Base-by-base conservation (phyloP, 2,888 invertebrate genomes). In the Eupithecia centaureata region DNA sequence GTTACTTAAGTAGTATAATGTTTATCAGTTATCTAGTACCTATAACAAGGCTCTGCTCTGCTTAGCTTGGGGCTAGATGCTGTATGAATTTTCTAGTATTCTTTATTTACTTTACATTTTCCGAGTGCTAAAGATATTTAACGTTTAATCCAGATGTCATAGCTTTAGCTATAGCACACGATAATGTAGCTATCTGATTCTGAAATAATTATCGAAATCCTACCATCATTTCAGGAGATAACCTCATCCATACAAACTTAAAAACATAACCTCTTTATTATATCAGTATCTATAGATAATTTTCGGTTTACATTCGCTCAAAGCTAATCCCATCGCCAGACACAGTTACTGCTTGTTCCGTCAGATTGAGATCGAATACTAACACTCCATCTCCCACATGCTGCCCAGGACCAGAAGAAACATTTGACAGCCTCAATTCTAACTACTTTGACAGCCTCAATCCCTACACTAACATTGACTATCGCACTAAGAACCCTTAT, bases 381-480 rank as follows among this genome's bases (percentile, higher is more conserved):
- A 75, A 74, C 74, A 69, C 65, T 80, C 83, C 80, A 47, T 47
- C 47, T 47, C 22, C 79, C 80, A 81, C 72, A 90, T 81, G 92
- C 92, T 86, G 81, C 80, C 91, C 86, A 92, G 92, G 92, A 91
- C 76, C 80, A 67, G 93, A 93, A 75, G 92, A 93, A 72, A 87
- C 80, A 64, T 77, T 90, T 74, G 93, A 93, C 75, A 92, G 92
- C 75, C 76, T 92, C 28, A 89, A 89, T 71, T 89, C 89, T 8
- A 91, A 90, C 76, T 92, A 86, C 67, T 92, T 87, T 77, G 93
- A 93, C 74, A 93, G 93, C 73, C 82, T 94, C 13, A 93, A 93
- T 73, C 85, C 85, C 0, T 88, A 85, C 70, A 86, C 86, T 67
- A 85, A 83, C 67, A 72, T 85, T 42, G 92, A 93, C 71, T 92